Base-by-base conservation (phyloP, 2,113 vertebrate species). In the Ascaphus truei region DNA sequence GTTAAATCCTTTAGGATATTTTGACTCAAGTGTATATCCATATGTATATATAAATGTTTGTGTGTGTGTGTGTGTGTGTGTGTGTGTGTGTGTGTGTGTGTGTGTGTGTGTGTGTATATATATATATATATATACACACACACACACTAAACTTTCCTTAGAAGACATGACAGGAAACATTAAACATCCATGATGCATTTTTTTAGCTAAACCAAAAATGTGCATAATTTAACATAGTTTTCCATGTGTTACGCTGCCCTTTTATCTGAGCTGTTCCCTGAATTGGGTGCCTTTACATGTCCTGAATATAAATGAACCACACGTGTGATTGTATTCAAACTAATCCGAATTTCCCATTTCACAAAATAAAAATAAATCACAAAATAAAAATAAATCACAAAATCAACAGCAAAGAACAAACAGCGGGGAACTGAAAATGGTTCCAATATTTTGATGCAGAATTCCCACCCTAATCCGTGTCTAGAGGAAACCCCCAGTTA, bases 401-500 rank as follows among this genome's bases (percentile, higher is more conserved):
- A n/a, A 58, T 37, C 29, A 47, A 11, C 25, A 53, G 20, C n/a
- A 22, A 18, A n/a, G n/a, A n/a, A n/a, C n/a, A 18, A 68, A 11
- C 51, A 50, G 25, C 3, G 18, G 3, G n/a, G 30, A 33, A 12
- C 15, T 57, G 18, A 57, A 57, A 11, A 33, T 41, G 18, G n/a
- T 12, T 60, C 11, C 30, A 7, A 36, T 29, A 36, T 36, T 48
- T 33, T 15, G 13, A 18, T 39, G 55, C 8, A 26, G 31, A 60
- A 59, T 50, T 68, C 56, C 56, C 45, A 69, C 30, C 45, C 56
- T 69, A 69, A 69, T 60, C 61, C 43, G 16, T 52, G 56, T 50
- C 67, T 60, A 23, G 36, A 51, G 67, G 56, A 69, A 69, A 60
- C 33, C 55, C 57, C 43, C 30, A 27, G 61, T 69, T 69, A 69